Percentiles rank a stretch among this genome's conserved stretches.
phyloP scores from a whole-genome alignment of 2,888 invertebrate species.

The Rhagophthalmus giganteus region DNA sequence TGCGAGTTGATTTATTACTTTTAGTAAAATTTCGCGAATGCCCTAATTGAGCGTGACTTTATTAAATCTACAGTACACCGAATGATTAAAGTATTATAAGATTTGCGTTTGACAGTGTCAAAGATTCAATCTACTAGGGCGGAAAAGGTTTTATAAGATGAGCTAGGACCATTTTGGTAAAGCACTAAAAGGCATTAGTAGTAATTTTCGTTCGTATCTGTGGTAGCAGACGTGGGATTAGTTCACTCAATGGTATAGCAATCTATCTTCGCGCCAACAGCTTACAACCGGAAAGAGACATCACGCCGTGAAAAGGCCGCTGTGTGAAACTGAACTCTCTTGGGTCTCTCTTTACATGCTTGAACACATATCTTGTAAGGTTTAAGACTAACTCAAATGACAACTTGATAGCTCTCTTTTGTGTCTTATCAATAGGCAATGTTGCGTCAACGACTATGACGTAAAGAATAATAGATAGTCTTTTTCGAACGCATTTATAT shows the following conservation, averaged over 20 bases:
- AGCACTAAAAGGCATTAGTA: constrained; percentile 43
- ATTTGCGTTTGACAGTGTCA: constrained; percentile 21
- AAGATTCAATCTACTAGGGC: constrained; percentile 33
- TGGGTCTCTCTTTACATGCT: constrained; percentile 37
- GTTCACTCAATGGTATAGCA: constrained; percentile 51
- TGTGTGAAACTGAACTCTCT: constrained; percentile 35
- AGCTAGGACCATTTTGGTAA: constrained; percentile 33
- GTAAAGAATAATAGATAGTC: too few relatives aligned
- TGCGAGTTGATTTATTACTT: constrained; percentile 20
- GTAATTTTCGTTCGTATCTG: constrained; percentile 50
- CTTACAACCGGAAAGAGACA: constrained; percentile 50
- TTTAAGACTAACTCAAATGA: constrained; percentile 29
- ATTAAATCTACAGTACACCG: constrained; percentile 26
- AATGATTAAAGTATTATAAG: constrained; percentile 21
- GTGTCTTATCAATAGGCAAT: constrained; percentile 21
- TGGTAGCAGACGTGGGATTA: constrained; percentile 48
- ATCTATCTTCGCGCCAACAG: constrained; percentile 52
- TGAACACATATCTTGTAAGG: constrained; percentile 36
- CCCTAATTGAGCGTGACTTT: constrained; percentile 18
- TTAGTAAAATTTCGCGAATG: constrained; percentile 20
- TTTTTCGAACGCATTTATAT: too few relatives aligned
- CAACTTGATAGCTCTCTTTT: constrained; percentile 29
- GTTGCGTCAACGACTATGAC: constrained; percentile 5
- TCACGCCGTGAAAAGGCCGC: constrained; percentile 43
- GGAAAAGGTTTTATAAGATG: constrained; percentile 33